Conservation (phyloP, 1,140 invertebrate species). For the Doryteuthis pealeii region DNA sequence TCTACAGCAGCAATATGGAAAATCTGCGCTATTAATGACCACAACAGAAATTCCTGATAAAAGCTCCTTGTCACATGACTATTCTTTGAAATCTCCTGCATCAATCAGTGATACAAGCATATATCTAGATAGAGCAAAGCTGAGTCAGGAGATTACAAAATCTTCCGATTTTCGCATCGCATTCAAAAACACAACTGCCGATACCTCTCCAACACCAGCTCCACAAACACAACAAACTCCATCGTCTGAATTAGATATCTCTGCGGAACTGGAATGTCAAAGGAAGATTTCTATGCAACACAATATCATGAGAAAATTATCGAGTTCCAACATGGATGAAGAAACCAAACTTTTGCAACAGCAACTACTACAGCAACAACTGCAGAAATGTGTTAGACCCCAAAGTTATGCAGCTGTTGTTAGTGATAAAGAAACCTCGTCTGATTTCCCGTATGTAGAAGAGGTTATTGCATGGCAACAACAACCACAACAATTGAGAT, state of each 20-base stretch:
- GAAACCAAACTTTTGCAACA: neutral
- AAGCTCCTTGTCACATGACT: neutral
- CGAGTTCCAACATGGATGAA: neutral
- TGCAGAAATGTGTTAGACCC: neutral
- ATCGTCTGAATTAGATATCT: neutral
- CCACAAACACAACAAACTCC: neutral
- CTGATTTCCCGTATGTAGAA: neutral
- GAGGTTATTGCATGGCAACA: neutral
- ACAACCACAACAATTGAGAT: too few species aligned
- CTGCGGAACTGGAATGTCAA: neutral
- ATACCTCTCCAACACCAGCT: neutral
- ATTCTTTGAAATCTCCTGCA: too few species aligned
- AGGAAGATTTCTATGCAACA: neutral
- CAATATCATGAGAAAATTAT: neutral
- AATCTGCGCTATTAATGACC: neutral
- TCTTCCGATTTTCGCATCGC: neutral
- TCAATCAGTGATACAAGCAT: neutral
- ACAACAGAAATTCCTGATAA: neutral
- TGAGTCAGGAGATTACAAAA: constrained; percentile 1
- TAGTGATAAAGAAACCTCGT: neutral
- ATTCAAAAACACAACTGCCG: neutral
- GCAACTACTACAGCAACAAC: neutral
- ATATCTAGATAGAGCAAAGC: neutral
- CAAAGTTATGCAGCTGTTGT: neutral
- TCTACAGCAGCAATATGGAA: neutral